These are phyloP conservation scores for Lapara coniferarum DNA, from an alignment of 2,888 invertebrate species.

Conservation along the genomic window DNA sequence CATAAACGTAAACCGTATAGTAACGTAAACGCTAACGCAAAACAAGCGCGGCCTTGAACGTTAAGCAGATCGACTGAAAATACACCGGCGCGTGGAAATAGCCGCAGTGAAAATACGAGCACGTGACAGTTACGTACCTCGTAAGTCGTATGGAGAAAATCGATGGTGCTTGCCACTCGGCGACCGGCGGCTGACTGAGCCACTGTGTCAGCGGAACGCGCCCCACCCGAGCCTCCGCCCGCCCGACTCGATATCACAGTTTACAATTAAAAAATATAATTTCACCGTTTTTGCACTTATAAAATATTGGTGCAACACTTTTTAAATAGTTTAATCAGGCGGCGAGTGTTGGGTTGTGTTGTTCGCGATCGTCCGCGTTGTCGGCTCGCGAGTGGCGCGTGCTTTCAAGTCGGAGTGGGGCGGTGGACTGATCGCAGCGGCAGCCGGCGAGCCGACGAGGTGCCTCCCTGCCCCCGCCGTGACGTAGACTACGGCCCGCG, in stretches of 20 bases:
- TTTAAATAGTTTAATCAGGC: conserved; percentile 59
- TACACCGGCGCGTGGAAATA: conserved; percentile 78
- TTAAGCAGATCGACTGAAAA: conserved; percentile 77
- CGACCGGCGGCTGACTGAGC: conserved; percentile 83
- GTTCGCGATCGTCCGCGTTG: conserved; percentile 62
- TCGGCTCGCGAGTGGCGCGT: conserved; percentile 64
- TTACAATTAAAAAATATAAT: conserved; percentile 63
- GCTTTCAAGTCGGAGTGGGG: conserved; percentile 66
- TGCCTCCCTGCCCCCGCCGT: conserved; percentile 65
- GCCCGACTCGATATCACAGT: conserved; percentile 73
- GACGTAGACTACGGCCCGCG: conserved; percentile 72
- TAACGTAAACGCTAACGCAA: conserved; percentile 69
- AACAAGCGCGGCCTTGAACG: conserved; percentile 81
- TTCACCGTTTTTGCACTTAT: conserved; percentile 67
- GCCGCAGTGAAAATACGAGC: conserved; percentile 77
- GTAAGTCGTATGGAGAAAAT: conserved; percentile 77
- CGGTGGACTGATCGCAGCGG: conserved; percentile 71
- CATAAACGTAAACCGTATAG: conserved; percentile 55
- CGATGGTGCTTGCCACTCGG: conserved; percentile 82
- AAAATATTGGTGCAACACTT: conserved; percentile 63
- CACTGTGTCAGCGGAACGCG: conserved; percentile 83
- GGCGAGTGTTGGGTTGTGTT: conserved; percentile 59
- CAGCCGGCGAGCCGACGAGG: conserved; percentile 62
- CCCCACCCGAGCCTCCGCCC: conserved; percentile 77
- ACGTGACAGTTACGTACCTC: conserved; percentile 81